phyloP scores from a whole-genome alignment of 2,888 invertebrate genomes.

The Sminthurinus aureus region DNA sequence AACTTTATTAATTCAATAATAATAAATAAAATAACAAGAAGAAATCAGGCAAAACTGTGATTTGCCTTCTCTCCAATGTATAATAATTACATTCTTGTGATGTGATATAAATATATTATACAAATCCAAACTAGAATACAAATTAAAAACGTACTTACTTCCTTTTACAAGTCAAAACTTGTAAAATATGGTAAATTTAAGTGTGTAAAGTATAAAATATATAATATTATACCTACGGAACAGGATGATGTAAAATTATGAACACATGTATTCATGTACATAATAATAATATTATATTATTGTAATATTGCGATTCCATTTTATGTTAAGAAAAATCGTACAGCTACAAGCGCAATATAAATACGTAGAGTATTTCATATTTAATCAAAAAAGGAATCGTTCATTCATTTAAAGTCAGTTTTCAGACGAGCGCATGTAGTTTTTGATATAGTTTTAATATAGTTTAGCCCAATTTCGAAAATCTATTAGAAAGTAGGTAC shows the following conservation, averaged over 20 bases:
- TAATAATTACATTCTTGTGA: neutral
- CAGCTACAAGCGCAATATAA: too few relatives aligned
- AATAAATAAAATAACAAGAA: neutral
- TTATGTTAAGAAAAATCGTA: too few relatives aligned
- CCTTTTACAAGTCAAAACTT: neutral
- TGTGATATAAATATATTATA: neutral
- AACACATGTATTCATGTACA: too few relatives aligned
- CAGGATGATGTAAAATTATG: too few relatives aligned
- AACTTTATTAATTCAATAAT: neutral
- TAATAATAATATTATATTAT: too few relatives aligned
- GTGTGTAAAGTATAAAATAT: too few relatives aligned
- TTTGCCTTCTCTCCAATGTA: neutral
- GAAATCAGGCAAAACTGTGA: neutral
- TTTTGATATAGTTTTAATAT: neutral
- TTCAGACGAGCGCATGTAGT: neutral
- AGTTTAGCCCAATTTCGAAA: neutral
- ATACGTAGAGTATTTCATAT: neutral
- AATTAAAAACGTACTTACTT: neutral
- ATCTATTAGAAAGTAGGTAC: too few relatives aligned
- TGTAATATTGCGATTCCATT: too few relatives aligned
- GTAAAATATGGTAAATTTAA: too few relatives aligned
- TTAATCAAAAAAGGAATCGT: neutral
- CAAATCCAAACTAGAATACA: neutral
- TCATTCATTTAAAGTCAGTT: neutral
- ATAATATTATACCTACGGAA: too few relatives aligned